Percentiles rank a stretch among this genome's conserved stretches.
Conservation (phyloP, 2,797 vertebrate species). For the Mormyrops attenuatus region DNA sequence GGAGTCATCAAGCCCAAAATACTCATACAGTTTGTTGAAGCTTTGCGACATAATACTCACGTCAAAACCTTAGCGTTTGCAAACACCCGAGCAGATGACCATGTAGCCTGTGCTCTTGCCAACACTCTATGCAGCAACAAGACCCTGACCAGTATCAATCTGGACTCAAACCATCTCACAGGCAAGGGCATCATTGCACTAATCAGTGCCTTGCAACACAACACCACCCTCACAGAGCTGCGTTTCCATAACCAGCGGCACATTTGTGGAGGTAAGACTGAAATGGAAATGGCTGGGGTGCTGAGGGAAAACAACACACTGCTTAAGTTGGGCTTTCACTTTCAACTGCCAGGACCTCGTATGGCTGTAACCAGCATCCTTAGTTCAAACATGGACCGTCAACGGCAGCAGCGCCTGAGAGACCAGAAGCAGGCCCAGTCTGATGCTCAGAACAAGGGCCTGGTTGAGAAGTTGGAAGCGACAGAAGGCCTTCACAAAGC, state of each 20-base stretch:
- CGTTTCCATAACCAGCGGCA: conserved; percentile 85
- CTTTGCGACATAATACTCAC: conserved; percentile 68
- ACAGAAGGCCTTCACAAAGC: conserved; percentile 43
- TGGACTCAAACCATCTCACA: conserved; percentile 79
- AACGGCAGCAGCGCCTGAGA: conserved; percentile 70
- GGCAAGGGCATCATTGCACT: conserved; percentile 77
- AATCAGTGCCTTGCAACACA: conserved; percentile 72
- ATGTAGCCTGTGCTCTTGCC: conserved; percentile 74
- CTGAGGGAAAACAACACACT: conserved; percentile 73
- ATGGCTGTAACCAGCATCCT: conserved; percentile 78
- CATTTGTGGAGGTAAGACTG: conserved; percentile 77
- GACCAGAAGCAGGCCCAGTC: conserved; percentile 63
- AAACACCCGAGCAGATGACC: conserved; percentile 74
- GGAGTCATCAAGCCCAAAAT: conserved; percentile 74
- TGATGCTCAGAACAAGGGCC: conserved; percentile 53
- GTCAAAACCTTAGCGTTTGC: conserved; percentile 69
- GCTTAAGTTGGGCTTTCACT: conserved; percentile 78
- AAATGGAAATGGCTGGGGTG: conserved; percentile 79
- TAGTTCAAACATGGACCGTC: conserved; percentile 80
- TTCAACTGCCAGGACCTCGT: conserved; percentile 76
- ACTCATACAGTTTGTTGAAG: conserved; percentile 71
- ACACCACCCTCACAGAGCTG: conserved; percentile 67
- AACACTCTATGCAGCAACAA: conserved; percentile 71
- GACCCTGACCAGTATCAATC: conserved; percentile 70
- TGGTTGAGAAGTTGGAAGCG: conserved; percentile 53